These are phyloP conservation scores for Crypturellus undulatus DNA, from an alignment of 2,113 vertebrate species.

Conservation along the genomic window DNA sequence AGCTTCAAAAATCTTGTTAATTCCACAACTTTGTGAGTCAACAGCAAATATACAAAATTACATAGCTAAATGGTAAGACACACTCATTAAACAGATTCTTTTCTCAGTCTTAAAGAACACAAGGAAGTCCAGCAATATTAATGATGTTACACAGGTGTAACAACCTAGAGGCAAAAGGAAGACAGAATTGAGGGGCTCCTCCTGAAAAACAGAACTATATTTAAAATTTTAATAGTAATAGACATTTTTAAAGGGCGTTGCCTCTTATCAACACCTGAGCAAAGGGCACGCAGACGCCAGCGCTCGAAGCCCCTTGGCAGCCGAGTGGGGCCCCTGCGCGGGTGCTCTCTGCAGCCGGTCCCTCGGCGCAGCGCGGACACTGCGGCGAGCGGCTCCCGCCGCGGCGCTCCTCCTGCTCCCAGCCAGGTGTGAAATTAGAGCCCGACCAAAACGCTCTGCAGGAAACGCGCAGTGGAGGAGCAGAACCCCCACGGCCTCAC, in stretches of 20 bases:
- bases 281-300: neutral
- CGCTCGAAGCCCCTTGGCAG: neutral
- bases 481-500: neutral
- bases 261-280: neutral
- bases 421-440: conserved; percentile 7
- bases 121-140: neutral
- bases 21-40: neutral
- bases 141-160: neutral
- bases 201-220: neutral
- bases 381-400: too few species aligned
- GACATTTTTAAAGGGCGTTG: neutral
- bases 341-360: too few species aligned
- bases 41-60: rapidly evolving
- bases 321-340: too few species aligned
- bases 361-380: too few species aligned
- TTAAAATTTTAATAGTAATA: neutral
- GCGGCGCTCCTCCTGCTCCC: neutral
- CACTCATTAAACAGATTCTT: neutral
- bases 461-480: neutral
- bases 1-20: neutral
- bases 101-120: neutral
- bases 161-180: neutral
- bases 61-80: neutral
- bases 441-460: neutral
- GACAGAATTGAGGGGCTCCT: neutral